phyloP scores from a whole-genome alignment of 2,797 vertebrate genomes.

The Manis crassicaudata region DNA sequence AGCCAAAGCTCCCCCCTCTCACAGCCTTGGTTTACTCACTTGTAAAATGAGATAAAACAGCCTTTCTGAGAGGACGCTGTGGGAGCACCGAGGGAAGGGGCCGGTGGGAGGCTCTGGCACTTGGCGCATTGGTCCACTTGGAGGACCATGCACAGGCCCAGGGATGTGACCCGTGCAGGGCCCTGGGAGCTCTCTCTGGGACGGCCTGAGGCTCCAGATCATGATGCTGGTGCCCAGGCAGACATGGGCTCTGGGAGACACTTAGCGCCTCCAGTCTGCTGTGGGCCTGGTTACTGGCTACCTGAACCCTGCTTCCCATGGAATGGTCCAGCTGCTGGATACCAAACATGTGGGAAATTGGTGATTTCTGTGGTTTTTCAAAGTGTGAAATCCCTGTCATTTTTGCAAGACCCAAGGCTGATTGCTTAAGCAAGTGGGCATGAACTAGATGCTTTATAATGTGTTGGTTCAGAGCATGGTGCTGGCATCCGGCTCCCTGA shows the following conservation, averaged over 20 bases:
- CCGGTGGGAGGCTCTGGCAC: neutral
- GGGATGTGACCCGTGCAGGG: neutral
- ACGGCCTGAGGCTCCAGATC: neutral
- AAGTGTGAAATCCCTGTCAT: neutral
- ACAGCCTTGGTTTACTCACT: neutral
- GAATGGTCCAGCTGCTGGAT: neutral
- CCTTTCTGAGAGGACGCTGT: neutral
- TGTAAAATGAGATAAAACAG: neutral
- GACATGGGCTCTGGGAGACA: neutral
- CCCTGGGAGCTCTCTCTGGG: neutral
- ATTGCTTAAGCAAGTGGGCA: neutral
- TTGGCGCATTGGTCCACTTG: neutral
- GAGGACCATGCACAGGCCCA: accelerated
- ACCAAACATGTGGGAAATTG: neutral
- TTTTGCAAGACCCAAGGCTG: neutral
- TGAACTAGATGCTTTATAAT: neutral
- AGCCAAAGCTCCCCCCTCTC: neutral
- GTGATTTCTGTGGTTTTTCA: neutral
- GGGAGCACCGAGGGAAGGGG: neutral
- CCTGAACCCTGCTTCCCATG: neutral
- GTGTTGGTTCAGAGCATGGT: no score
- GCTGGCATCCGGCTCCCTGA: neutral
- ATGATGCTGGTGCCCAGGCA: neutral
- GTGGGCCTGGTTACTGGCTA: no score
- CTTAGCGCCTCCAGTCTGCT: accelerated